phyloP scores from a whole-genome alignment of 2,113 vertebrate species.

The Dolichotis patagonum region DNA sequence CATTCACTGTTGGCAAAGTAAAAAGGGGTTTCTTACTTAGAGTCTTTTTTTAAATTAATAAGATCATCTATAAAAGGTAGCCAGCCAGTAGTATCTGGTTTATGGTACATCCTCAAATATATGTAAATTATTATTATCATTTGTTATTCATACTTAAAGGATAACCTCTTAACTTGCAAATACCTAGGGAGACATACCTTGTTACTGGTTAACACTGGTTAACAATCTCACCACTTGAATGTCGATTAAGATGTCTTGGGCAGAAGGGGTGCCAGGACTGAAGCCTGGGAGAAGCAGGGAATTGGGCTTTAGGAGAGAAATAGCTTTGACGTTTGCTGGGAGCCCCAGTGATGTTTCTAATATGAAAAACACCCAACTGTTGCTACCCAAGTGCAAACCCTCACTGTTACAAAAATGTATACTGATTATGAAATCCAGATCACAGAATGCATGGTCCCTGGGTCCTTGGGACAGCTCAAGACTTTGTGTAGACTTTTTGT shows the following conservation, averaged over 20 bases:
- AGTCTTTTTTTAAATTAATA: background rate
- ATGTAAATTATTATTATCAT: background rate
- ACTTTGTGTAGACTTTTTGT: background rate
- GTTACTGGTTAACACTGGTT: background rate
- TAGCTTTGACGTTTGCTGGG: background rate
- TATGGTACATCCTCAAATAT: background rate
- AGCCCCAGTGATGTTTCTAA: background rate
- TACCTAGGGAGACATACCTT: background rate
- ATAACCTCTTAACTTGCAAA: background rate
- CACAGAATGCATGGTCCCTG: background rate
- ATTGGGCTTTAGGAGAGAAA: background rate
- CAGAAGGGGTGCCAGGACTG: background rate
- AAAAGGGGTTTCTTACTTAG: background rate
- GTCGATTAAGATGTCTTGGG: background rate
- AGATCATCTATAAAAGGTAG: background rate
- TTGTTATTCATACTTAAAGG: constrained; percentile 16
- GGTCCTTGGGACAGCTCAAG: background rate
- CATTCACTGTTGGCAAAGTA: background rate
- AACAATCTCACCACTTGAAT: background rate
- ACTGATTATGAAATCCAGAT: background rate
- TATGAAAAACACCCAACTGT: background rate
- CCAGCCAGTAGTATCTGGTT: background rate
- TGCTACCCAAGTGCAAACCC: background rate
- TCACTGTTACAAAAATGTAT: background rate
- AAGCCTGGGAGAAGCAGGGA: background rate